Base-by-base conservation (phyloP, 2,888 invertebrate species). In the Drosophila crucigera region DNA sequence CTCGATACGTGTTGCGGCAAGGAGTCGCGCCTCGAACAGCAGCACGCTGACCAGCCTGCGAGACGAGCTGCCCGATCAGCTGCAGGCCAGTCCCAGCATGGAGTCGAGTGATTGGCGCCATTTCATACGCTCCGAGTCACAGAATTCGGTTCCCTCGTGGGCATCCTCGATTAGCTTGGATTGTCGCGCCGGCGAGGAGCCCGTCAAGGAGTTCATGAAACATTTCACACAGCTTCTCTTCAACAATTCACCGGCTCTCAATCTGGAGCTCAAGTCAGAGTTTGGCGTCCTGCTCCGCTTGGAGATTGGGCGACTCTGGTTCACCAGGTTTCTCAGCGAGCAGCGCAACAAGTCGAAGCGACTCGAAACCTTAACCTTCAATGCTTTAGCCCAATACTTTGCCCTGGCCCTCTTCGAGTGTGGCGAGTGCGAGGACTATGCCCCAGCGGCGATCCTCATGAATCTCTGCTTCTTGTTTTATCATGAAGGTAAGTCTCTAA, bases 391-490 rank as follows among this genome's bases (percentile, higher is more conserved):
- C 16, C 96, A 96, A 92, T 95, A 95, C 92, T 96, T 96, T 89
- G 95, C 96, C 0, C 94, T 96, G 30, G 95, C 95, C 19, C 93
- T 96, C 62, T 96, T 96, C 89, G 96, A 96, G 91, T 96, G 96
- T 82, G 94, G 95, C 69, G 96, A 96, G 84, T 95, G 95, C 10
- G 96, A 96, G 83, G 96, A 96, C 88, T 96, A 95, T 82, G 94
- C 95, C 6, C 96, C 96, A 4, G 96, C 96, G 28, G 95, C 96
- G 82, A 94, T 95, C 61, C 94, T 96, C 31, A 96, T 96, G 96
- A 96, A 96, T 90, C 95, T 96, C 94, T 96, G 96, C 90, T 96
- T 96, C 92, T 95, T 96, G 9, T 96, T 96, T 92, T 96, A 95
- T 90, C 94, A 95, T 84, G 96, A 96, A 94, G 94, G 96, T 96